A percentile compares a stretch with the other conserved stretches of the same genome.
These are phyloP conservation scores for Tethea ocularis DNA, from an alignment of 2,888 invertebrate species.

Conservation along the genomic window DNA sequence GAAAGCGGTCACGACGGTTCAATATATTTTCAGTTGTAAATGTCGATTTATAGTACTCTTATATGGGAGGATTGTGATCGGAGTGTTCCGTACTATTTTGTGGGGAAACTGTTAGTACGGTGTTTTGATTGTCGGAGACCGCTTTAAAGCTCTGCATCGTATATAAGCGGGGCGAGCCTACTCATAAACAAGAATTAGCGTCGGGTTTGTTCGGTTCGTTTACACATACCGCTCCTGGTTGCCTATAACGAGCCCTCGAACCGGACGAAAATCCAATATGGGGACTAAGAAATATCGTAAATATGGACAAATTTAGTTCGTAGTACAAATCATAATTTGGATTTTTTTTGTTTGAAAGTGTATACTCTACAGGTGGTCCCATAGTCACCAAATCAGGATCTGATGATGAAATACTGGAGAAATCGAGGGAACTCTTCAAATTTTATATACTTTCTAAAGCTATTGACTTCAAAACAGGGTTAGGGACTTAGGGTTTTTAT, in stretches of 20 bases:
- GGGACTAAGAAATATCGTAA: constrained; percentile 71
- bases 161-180: constrained; percentile 62
- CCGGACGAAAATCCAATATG: constrained; percentile 64
- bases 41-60: constrained; percentile 46
- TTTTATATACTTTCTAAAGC: no score
- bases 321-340: constrained; percentile 57
- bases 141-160: constrained; percentile 62
- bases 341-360: no score
- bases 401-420: no score
- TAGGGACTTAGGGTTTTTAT: no score
- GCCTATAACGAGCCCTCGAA: constrained; percentile 64
- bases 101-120: constrained; percentile 45
- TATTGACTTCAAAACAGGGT: no score
- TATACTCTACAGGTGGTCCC: no score
- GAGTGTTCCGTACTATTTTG: constrained; percentile 53
- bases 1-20: constrained; percentile 48
- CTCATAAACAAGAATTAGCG: constrained; percentile 82
- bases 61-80: constrained; percentile 54
- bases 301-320: constrained; percentile 61
- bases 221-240: constrained; percentile 77
- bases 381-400: no score
- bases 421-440: no score
- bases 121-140: constrained; percentile 66
- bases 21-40: constrained; percentile 46
- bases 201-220: constrained; percentile 75